Percentiles rank a stretch among this genome's conserved stretches.
Evolutionary conservation across 2,888 invertebrate genomes (phyloP).

Genomic region (Dryococelus australis): DNA sequence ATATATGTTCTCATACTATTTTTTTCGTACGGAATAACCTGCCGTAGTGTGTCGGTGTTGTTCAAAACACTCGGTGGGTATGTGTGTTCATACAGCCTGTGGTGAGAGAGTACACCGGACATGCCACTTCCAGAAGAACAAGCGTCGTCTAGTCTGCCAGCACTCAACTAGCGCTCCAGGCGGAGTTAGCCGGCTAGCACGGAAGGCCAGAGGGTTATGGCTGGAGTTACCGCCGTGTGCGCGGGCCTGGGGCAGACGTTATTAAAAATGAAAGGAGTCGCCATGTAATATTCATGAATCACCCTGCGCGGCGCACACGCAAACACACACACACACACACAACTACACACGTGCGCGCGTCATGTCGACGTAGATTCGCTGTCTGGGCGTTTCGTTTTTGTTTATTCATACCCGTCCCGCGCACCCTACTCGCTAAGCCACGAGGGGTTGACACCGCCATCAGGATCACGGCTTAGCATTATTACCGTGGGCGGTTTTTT

Average conservation of each 20-base stretch:
- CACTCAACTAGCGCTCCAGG: neutral
- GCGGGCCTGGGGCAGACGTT: neutral
- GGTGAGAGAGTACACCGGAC: too few relatives aligned
- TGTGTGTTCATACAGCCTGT: too few relatives aligned
- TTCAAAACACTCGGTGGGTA: too few relatives aligned
- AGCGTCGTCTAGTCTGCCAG: neutral
- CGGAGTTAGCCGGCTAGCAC: neutral
- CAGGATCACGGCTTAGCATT: neutral
- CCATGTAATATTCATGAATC: constrained; percentile 23
- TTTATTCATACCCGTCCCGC: neutral
- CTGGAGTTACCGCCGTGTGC: neutral
- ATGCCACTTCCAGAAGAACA: too few relatives aligned
- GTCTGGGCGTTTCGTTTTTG: constrained; percentile 10
- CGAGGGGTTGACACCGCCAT: neutral
- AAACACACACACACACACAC: constrained; percentile 1
- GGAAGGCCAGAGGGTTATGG: neutral
- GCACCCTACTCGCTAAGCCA: neutral
- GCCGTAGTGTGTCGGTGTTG: too few relatives aligned
- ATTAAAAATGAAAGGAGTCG: constrained; percentile 26
- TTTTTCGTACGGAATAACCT: too few relatives aligned
- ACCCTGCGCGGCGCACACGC: constrained; percentile 20
- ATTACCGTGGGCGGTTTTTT: neutral
- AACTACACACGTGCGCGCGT: neutral
- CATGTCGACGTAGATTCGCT: neutral
- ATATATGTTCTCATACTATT: too few relatives aligned